Percentiles rank a stretch among this genome's conserved stretches.
These are phyloP conservation scores for Rhopalosiphum nymphaeae DNA, from an alignment of 2,888 invertebrate species.

Conservation along the genomic window DNA sequence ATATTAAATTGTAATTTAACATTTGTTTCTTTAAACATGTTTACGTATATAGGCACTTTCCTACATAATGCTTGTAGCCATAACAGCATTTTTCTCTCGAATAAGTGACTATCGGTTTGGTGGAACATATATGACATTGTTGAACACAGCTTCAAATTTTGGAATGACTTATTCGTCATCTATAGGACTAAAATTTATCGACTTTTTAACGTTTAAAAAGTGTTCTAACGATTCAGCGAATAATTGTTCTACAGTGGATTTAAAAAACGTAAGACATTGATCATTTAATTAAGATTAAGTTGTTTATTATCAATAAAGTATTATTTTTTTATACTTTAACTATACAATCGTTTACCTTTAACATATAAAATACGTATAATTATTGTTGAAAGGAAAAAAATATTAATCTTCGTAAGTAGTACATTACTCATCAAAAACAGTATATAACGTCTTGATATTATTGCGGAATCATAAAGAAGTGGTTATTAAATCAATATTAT, in stretches of 20 bases:
- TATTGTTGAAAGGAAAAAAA: not conserved
- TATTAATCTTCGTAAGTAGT: not conserved
- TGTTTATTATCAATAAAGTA: no score
- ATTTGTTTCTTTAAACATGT: not conserved
- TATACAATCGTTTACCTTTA: not conserved
- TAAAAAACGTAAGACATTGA: conserved; percentile 59
- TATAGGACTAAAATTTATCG: conserved; percentile 90
- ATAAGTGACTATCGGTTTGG: conserved; percentile 97
- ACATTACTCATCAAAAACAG: not conserved
- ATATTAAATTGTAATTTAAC: not conserved
- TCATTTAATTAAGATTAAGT: not conserved
- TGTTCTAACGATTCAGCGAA: conserved; percentile 75
- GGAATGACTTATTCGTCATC: conserved; percentile 98
- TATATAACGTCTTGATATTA: not conserved
- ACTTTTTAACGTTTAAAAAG: conserved; percentile 84
- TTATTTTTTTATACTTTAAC: not conserved
- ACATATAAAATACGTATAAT: not conserved
- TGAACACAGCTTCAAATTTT: conserved; percentile 95
- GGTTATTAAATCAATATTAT: not conserved
- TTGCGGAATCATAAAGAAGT: not conserved
- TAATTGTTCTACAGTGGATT: conserved; percentile 64
- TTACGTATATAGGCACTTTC: conserved; percentile 80
- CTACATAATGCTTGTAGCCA: conserved; percentile 96
- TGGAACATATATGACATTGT: conserved; percentile 98
- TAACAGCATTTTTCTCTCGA: conserved; percentile 98